phyloP scores from a whole-genome alignment of 2,888 invertebrate species.

The Corythucha ciliata region DNA sequence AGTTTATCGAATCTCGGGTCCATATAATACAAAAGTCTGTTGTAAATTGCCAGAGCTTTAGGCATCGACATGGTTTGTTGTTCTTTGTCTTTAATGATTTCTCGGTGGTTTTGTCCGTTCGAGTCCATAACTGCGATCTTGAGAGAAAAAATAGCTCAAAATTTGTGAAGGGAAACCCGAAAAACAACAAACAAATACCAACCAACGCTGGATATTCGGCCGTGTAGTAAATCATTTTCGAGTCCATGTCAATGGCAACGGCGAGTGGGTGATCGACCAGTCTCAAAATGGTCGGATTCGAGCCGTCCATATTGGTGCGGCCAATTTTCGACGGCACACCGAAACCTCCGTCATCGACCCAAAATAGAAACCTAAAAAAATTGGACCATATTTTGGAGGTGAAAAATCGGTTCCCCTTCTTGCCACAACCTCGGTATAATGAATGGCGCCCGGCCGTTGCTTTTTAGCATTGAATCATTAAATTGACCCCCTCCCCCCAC shows the following conservation, averaged over 20 bases:
- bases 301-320: conserved; percentile 89
- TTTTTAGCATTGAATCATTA: too few species aligned
- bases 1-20: conserved; percentile 86
- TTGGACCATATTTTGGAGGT: conserved; percentile 1
- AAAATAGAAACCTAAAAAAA: conserved; percentile 53
- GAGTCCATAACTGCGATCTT: conserved; percentile 53
- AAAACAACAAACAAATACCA: conserved; percentile 36
- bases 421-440: neutral
- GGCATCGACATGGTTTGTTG: conserved; percentile 65
- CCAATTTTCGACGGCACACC: conserved; percentile 83
- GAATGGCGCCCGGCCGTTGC: too few species aligned
- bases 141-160: conserved; percentile 19
- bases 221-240: conserved; percentile 80
- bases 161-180: neutral
- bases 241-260: conserved; percentile 73
- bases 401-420: too few species aligned
- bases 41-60: conserved; percentile 70
- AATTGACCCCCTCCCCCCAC: too few species aligned
- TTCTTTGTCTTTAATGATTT: conserved; percentile 52
- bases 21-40: conserved; percentile 72
- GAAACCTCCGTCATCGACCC: conserved; percentile 90
- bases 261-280: conserved; percentile 68
- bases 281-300: conserved; percentile 57
- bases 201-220: conserved; percentile 64
- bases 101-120: conserved; percentile 59